These are phyloP conservation scores for Limanda limanda DNA, from an alignment of 2,113 vertebrate genomes.

Conservation along the genomic window DNA sequence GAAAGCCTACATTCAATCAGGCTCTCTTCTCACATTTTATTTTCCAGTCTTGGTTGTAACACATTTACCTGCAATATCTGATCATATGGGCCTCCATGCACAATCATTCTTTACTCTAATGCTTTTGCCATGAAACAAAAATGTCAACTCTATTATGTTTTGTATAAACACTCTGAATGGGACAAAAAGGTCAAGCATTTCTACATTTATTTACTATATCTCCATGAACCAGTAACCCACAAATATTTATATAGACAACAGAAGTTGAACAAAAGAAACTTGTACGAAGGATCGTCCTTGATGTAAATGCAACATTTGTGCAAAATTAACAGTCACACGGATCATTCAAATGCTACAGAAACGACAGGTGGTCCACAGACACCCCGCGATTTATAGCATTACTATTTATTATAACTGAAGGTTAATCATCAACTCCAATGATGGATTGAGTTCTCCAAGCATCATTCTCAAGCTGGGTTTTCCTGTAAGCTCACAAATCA, in stretches of 20 bases:
- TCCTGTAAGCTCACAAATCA: not conserved
- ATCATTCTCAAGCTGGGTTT: not conserved
- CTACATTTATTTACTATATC: not conserved
- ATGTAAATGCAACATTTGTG: not conserved
- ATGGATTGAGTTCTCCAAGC: not conserved
- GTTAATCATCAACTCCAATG: not conserved
- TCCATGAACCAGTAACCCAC: not conserved
- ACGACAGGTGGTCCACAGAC: not conserved
- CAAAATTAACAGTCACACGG: not conserved
- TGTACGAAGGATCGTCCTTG: not conserved
- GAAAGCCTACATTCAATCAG: conserved; percentile 28
- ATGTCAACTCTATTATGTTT: not conserved
- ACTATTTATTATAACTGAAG: not conserved
- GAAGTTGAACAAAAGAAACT: not conserved
- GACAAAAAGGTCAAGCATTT: not conserved
- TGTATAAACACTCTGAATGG: not conserved
- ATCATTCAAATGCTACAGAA: not conserved
- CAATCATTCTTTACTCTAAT: not conserved
- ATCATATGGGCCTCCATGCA: not conserved
- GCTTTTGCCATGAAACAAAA: not conserved
- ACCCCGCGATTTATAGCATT: not conserved
- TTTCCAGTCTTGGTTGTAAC: not conserved
- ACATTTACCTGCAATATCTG: not conserved
- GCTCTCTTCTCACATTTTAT: not conserved
- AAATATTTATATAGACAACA: not conserved